Base-by-base conservation (phyloP, 92 coral and sea anemone genomes). In the Siderastrea siderea region DNA sequence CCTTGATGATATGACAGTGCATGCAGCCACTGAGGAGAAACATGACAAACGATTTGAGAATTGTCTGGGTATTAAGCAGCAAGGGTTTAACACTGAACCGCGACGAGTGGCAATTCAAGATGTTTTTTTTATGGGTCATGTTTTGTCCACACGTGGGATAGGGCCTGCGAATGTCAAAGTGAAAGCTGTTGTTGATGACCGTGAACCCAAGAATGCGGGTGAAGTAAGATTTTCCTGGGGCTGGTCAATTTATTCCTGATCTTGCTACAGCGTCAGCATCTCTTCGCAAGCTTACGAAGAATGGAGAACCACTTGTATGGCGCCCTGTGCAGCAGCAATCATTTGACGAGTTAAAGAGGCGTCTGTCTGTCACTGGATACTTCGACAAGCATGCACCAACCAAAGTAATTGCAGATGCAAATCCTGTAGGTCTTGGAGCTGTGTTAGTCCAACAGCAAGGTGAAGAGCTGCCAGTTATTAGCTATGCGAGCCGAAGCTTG, bases 171-270 rank as follows among this genome's bases (percentile, higher is more conserved):
- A 70, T 44, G 65, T 60, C 16, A 60, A 60, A 60, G 65, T 60
- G 7, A 60, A 60, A 17, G 47, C 72, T 17, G 72, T 68, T 26
- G 15, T 3, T 68, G 47, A 68, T 68, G 72, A 7, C 47, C 10
- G 75, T 91, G 82, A 74, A 14, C 88, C 64, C 54, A 59, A 49
- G 75, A 75, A 65, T 49, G 79, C 84, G 53, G 76, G 87, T 48
- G 95, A 92, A 74, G 82, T 89, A 19, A 59, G 93, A 92, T 91
- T 72, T 92, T 92, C 44, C 91, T 89, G n/a, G 93, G 93, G 7
- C 89, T 93, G 4, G 84, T 87, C 68, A 90, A 93, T 75, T 93
- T 67, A 82, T 67, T 48, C 78, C 86, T 14, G 80, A 72, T 11
- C 52, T 71, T 15, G 81, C 70, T 1, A 74, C 83, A 74, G 14